These are phyloP conservation scores for Scaptomyza hsui DNA, from an alignment of 1,140 invertebrate species.

Conservation along the genomic window DNA sequence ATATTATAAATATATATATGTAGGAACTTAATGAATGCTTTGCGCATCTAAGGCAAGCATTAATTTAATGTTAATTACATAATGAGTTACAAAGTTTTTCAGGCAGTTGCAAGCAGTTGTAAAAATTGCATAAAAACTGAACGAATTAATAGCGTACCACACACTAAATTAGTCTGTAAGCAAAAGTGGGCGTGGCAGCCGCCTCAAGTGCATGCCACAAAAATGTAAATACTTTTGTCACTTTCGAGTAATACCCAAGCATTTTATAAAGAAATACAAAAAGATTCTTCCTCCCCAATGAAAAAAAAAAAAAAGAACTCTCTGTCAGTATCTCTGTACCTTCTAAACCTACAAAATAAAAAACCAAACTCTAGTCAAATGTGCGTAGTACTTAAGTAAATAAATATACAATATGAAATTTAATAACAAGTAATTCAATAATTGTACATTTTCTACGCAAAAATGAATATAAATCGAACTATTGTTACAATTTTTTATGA, in stretches of 20 bases:
- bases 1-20: conserved; percentile 28
- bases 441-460: conserved; percentile 70
- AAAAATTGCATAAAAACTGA: conserved; percentile 27
- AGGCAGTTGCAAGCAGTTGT: conserved; percentile 35
- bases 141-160: conserved; percentile 65
- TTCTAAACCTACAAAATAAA: conserved; percentile 56
- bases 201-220: conserved; percentile 40
- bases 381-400: conserved; percentile 68
- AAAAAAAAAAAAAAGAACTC: conserved; percentile 25
- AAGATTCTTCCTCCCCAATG: conserved; percentile 14
- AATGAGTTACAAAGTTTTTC: conserved; percentile 56
- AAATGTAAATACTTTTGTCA: conserved; percentile 15
- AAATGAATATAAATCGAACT: conserved; percentile 29
- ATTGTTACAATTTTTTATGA: conserved; percentile 71
- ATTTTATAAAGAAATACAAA: conserved; percentile 5
- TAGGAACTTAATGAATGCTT: conserved; percentile 34
- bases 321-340: conserved; percentile 75
- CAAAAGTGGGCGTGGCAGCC: conserved; percentile 42
- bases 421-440: conserved; percentile 49
- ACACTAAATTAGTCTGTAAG: conserved; percentile 76
- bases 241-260: conserved; percentile 4
- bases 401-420: conserved; percentile 52
- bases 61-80: conserved; percentile 39
- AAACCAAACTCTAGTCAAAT: conserved; percentile 63
- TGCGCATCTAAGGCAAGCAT: conserved; percentile 5